Evolutionary conservation across 2,113 vertebrate species (phyloP), one percentile per base, ranked within the genome.

Genomic region (Illadopsis cleaveri): DNA sequence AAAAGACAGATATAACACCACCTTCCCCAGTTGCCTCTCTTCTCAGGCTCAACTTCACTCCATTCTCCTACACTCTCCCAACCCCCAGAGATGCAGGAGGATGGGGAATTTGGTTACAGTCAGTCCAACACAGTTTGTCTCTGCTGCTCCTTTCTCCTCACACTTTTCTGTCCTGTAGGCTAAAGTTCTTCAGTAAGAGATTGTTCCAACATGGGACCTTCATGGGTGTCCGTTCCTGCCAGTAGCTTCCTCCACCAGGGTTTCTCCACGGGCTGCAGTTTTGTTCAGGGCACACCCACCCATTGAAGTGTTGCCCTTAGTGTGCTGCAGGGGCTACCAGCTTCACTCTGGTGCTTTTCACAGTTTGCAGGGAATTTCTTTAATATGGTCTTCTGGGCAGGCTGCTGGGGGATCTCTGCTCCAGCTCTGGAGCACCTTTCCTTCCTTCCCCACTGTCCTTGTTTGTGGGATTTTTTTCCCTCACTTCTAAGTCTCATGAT

Each of bases 41-140:
- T 76, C 12, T 27, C 31, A 82, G 24, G 30, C n/a, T 82, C 60
- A 57, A 12, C n/a, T 62, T 85, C 13, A 21, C 44, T 81, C 60
- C 27, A 37, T 76, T 75, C 31, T 50, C 2, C 10, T 61, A 6
- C 19, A 3, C 53, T 10, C 17, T 86, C 15, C 6, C 27, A 22
- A 27, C 8, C 6, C 16, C 0, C 1, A 45, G 6, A 12, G 18
- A 11, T 48, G 11, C 28, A 76, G 48, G 10, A 66, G 42, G 7
- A 27, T 33, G 15, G 30, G 21, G 27, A 80, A 28, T 2, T 61
- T 42, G 1, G 4, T 45, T 72, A 25, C 0, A 6, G 3, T 70
- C 42, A n/a, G 20, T 51, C 13, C 45, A 53, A 9, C 8, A 57
- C 18, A 62, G 11, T 76, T 87, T 54, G 3, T 69, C 17, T 48